Evolutionary conservation across 2,113 vertebrate species (phyloP), one percentile per base, ranked within the genome.

Genomic region (Cynopterus brachyotis): DNA sequence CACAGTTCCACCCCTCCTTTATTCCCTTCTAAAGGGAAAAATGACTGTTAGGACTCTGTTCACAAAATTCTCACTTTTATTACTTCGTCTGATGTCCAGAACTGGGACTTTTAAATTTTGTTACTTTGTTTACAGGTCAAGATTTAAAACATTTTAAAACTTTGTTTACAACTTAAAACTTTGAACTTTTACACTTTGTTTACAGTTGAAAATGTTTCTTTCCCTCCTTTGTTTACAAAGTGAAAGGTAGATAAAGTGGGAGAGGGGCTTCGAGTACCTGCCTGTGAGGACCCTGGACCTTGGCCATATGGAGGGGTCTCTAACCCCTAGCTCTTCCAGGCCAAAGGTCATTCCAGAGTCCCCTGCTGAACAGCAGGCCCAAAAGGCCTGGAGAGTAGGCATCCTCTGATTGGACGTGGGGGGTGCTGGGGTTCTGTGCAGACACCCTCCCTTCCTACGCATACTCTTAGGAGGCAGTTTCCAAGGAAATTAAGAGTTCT

Each of bases 41-140:
- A 30, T 17, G 93, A 95, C 97, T 95, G 94, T 96, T 96, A 95
- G 73, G 85, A 83, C 93, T 40, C 82, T 91, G 83, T 89, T 94
- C 94, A 91, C 82, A 95, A 93, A 91, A 81, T 59, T 76, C 70
- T 80, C 53, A 20, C 37, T 78, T 91, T 50, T 72, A 19, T 94
- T 97, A 85, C 70, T 97, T 96, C 62, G 19, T 96, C 93, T 91
- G 53, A 80, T 66, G 72, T 95, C 88, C 91, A 81, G 57, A 79
- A 91, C 78, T 93, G 69, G 84, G 76, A 95, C 81, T 97, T 95
- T 66, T 88, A 37, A 64, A 47, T 96, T 96, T 80, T 76, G 55
- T 96, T 96, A 92, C 94, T 96, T 97, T 96, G 96, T 97, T 97
- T 97, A 97, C 95, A 96, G 88, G 42, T 75, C 42, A 72, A 95